phyloP scores from a whole-genome alignment of 2,113 vertebrate species.

The Colinus virginianus region DNA sequence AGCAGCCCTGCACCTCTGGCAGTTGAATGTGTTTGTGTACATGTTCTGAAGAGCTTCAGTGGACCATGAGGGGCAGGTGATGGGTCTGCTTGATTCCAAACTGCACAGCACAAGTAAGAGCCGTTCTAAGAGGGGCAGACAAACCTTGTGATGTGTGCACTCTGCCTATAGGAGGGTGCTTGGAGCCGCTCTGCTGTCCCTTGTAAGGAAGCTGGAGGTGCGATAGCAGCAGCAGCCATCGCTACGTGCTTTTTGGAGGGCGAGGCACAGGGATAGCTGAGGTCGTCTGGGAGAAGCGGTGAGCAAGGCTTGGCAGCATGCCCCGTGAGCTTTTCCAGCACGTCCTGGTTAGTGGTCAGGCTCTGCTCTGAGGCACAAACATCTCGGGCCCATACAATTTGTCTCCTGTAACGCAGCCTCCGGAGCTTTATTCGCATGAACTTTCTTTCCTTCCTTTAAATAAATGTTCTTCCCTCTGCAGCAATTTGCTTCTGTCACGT shows the following conservation, averaged over 20 bases:
- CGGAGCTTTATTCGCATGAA: not conserved
- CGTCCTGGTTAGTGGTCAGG: not conserved
- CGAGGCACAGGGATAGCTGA: not conserved
- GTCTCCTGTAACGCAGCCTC: not conserved
- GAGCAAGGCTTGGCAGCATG: not conserved
- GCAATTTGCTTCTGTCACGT: not conserved
- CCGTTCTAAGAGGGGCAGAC: not conserved
- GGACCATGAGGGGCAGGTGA: not conserved
- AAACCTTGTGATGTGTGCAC: not conserved
- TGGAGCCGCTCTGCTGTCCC: not conserved
- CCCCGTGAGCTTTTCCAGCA: not conserved
- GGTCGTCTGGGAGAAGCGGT: not conserved
- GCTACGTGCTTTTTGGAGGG: not conserved
- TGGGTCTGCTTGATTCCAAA: not conserved
- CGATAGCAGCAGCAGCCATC: not conserved
- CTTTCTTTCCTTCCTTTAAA: not conserved
- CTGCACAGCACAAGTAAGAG: not conserved
- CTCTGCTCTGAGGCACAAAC: not conserved
- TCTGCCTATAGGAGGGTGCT: not conserved
- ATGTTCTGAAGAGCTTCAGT: not conserved
- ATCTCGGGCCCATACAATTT: not conserved
- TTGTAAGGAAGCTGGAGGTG: not conserved
- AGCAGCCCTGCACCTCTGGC: not conserved
- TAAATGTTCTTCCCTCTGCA: not conserved
- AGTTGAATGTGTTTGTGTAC: not conserved